A percentile compares a stretch with the other conserved stretches of the same genome.
Conservation (phyloP, 2,113 vertebrate genomes). For the Blennius ocellaris region DNA sequence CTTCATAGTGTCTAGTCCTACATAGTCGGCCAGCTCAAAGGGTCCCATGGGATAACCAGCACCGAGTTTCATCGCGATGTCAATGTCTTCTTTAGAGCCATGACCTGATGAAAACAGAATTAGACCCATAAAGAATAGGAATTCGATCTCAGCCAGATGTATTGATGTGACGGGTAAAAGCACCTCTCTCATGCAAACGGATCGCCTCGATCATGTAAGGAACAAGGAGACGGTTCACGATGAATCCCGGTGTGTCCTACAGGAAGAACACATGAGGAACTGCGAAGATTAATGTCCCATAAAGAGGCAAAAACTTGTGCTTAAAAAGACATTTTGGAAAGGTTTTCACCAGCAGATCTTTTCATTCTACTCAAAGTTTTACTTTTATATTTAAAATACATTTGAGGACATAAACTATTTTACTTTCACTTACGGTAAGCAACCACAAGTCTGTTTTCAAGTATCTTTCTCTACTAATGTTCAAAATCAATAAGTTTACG, state of each 20-base stretch:
- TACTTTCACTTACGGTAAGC: too few species aligned
- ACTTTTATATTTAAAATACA: too few species aligned
- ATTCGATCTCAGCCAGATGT: neutral
- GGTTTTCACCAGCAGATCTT: too few species aligned
- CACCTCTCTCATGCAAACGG: conserved; percentile 92
- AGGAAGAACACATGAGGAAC: neutral
- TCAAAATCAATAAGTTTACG: too few species aligned
- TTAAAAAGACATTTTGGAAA: too few species aligned
- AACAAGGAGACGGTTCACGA: conserved; percentile 95
- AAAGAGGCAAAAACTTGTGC: too few species aligned
- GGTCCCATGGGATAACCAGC: conserved; percentile 97
- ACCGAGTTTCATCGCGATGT: conserved; percentile 95
- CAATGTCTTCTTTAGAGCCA: conserved; percentile 97
- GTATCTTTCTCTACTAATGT: too few species aligned
- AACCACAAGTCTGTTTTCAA: too few species aligned
- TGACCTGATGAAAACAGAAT: conserved; percentile 83
- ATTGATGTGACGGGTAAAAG: neutral
- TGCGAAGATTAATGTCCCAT: too few species aligned
- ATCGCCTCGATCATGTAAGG: conserved; percentile 93
- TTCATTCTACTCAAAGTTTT: too few species aligned
- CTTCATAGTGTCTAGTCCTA: conserved; percentile 94
- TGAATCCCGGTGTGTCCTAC: conserved; percentile 96
- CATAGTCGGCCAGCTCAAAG: conserved; percentile 95
- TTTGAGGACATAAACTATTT: too few species aligned
- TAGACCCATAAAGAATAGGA: neutral